These are phyloP conservation scores for Sapayoa aenigma DNA, from an alignment of 2,113 vertebrate genomes.

Conservation along the genomic window DNA sequence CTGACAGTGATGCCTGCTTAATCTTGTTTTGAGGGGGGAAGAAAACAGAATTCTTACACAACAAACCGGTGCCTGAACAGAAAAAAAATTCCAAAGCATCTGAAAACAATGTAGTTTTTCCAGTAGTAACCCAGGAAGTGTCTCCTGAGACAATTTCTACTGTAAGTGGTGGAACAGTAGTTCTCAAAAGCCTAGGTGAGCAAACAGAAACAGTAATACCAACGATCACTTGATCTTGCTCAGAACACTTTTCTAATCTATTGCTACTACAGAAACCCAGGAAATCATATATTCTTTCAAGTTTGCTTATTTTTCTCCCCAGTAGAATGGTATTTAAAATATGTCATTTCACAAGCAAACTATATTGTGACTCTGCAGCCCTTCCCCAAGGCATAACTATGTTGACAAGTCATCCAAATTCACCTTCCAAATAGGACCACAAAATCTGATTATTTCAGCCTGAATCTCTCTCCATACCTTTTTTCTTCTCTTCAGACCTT, in stretches of 20 bases:
- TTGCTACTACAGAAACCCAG: not conserved
- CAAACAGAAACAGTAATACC: not conserved
- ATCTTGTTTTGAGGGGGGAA: not conserved
- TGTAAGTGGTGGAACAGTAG: not conserved
- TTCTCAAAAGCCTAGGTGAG: not conserved
- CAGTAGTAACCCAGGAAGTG: not conserved
- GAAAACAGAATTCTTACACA: not conserved
- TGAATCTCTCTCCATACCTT: not conserved
- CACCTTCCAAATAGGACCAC: not conserved
- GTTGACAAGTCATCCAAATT: not conserved
- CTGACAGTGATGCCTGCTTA: not conserved
- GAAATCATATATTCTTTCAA: not conserved
- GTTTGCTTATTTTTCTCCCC: not conserved
- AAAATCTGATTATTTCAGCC: not conserved
- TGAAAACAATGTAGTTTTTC: not conserved
- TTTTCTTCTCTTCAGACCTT: not conserved
- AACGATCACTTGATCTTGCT: not conserved
- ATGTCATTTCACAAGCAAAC: not conserved
- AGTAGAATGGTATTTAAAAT: not conserved
- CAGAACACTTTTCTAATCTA: not conserved
- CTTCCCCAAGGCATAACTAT: not conserved
- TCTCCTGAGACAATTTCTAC: not conserved
- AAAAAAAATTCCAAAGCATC: not conserved
- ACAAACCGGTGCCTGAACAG: not conserved
- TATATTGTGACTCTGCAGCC: not conserved